Conservation (phyloP, 2,113 vertebrate species). For the Petrocephalus microphthalmus region DNA sequence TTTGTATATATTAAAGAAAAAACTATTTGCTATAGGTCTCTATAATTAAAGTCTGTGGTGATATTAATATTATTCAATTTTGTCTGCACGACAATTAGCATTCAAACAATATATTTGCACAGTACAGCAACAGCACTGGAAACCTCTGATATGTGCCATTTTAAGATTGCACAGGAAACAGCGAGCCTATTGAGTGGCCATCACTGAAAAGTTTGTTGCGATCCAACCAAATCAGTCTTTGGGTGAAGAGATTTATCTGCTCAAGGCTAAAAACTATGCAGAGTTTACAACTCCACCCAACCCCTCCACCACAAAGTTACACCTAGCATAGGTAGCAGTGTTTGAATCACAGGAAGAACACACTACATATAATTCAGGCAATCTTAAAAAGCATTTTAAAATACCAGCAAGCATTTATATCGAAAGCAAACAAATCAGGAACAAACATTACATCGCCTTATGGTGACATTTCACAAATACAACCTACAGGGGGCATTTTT, state of each 20-base stretch:
- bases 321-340: not conserved
- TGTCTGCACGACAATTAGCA: not conserved
- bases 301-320: not conserved
- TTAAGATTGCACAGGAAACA: not conserved
- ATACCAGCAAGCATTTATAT: not conserved
- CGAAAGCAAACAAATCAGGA: not conserved
- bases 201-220: not conserved
- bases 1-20: not conserved
- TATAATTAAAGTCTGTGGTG: not conserved
- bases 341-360: not conserved
- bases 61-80: not conserved
- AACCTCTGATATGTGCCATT: not conserved
- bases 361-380: not conserved
- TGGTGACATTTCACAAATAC: not conserved
- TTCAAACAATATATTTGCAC: conserved; percentile 6
- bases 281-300: not conserved
- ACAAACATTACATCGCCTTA: not conserved
- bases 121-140: not conserved
- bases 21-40: conserved; percentile 5
- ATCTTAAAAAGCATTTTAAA: not conserved
- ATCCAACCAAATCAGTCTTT: not conserved
- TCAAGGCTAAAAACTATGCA: not conserved
- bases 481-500: not conserved
- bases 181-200: not conserved
- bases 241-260: not conserved